Base-by-base conservation (phyloP, 2,113 vertebrate genomes). In the Eulacestoma nigropectus region DNA sequence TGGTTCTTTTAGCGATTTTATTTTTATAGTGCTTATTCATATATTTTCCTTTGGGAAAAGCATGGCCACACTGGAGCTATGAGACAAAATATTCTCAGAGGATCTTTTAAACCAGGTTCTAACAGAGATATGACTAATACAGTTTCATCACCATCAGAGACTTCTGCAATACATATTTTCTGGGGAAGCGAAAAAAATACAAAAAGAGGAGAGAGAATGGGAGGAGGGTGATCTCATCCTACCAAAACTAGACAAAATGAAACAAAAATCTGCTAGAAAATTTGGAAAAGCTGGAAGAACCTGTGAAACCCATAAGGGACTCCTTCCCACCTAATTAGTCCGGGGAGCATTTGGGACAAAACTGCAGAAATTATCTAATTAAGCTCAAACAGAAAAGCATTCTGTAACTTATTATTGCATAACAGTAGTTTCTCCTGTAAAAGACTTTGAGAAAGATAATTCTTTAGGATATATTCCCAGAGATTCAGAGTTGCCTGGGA, bases 401-500 rank as follows among this genome's bases (percentile, higher is more conserved):
- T 68, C 84, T 32, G 30, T 67, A 57, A 41, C 12, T 89, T 63
- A 60, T 25, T 6, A 32, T 87, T 92, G n/a, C n/a, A 62, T 72
- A 92, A 78, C 41, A 68, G 79, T 73, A 85, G 35, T 39, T 80
- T 68, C 16, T 85, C 29, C 78, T 60, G 41, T 87, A 60, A 83
- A 69, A 73, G 32, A 42, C 37, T 74, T 42, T 55, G 52, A 89
- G 62, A 79, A 74, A 74, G 55, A 64, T 41, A 4, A 78, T 89
- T 82, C 68, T 87, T 84, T 72, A 83, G 53, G 76, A 86, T 82
- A 49, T 73, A 91, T 73, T 96, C 78, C 55, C 53, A 95, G 89
- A 80, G 50, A 94, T 74, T 57, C 23, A 53, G 32, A 47, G 94
- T 88, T 93, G 81, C 83, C 96, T 87, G 64, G 92, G 84, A 97